These are phyloP conservation scores for Euglossa dilemma DNA, from an alignment of 1,140 invertebrate species.

Conservation along the genomic window DNA sequence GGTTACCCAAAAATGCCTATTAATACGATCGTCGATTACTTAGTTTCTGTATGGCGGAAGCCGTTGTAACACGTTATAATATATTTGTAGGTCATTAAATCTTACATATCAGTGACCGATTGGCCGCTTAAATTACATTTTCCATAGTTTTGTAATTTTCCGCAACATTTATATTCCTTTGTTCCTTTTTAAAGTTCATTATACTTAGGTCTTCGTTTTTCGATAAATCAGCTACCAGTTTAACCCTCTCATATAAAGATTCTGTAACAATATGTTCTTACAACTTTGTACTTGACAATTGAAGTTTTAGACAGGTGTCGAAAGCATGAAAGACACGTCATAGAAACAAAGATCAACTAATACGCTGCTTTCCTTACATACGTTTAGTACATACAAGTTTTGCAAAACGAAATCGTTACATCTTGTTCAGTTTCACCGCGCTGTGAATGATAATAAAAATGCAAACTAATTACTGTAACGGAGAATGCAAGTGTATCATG, in stretches of 20 bases:
- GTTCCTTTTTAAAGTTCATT: slow-evolving; percentile 35
- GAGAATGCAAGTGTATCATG: slow-evolving; percentile 6
- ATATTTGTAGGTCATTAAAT: slow-evolving; percentile 50
- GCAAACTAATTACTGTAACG: not conserved
- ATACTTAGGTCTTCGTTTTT: slow-evolving; percentile 25
- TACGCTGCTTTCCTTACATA: not conserved
- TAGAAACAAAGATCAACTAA: not conserved
- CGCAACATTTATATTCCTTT: slow-evolving; percentile 43
- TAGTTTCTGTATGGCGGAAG: slow-evolving; percentile 48
- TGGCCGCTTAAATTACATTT: slow-evolving; percentile 42
- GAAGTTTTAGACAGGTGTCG: not conserved
- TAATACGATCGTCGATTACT: slow-evolving; percentile 47
- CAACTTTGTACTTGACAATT: slow-evolving; percentile 36
- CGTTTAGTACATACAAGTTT: not conserved
- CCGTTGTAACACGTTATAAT: slow-evolving; percentile 52
- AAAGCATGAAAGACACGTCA: slow-evolving; percentile 12
- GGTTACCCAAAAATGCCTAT: slow-evolving; percentile 68
- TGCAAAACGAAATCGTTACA: not conserved
- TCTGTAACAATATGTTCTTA: slow-evolving; percentile 32
- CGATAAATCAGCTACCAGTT: slow-evolving; percentile 19
- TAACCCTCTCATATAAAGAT: slow-evolving; percentile 62
- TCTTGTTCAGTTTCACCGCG: not conserved
- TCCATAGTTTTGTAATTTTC: slow-evolving; percentile 38
- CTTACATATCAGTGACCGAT: slow-evolving; percentile 43
- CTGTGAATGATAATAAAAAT: not conserved